phyloP scores from a whole-genome alignment of 2,888 invertebrate genomes.

The Seladonia tumulorum region DNA sequence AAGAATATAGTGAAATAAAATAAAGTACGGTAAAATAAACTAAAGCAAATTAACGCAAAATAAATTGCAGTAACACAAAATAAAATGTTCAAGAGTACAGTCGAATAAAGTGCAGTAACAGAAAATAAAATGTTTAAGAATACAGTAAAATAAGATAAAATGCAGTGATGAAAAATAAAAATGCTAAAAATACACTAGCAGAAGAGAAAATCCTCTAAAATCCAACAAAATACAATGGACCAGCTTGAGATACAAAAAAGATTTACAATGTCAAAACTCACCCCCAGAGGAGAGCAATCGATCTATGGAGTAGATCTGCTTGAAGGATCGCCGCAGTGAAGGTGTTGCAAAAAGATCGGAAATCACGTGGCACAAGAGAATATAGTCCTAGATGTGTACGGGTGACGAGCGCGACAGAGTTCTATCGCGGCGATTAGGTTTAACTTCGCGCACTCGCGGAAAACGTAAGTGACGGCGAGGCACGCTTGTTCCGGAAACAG shows the following conservation, averaged over 20 bases:
- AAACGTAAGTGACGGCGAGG: not conserved
- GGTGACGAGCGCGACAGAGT: too few species aligned
- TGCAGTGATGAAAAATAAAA: too few species aligned
- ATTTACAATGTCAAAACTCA: not conserved
- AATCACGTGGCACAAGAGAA: not conserved
- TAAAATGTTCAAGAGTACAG: too few species aligned
- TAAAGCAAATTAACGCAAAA: too few species aligned
- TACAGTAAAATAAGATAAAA: too few species aligned
- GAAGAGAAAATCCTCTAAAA: too few species aligned
- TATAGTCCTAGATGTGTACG: not conserved
- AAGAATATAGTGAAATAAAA: too few species aligned
- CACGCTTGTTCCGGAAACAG: constrained; percentile 10
- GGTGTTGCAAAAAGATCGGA: not conserved
- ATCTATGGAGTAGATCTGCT: not conserved
- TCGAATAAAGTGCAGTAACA: not conserved
- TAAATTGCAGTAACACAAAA: too few species aligned
- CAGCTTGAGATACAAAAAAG: not conserved
- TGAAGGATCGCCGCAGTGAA: not conserved
- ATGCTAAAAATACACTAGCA: too few species aligned
- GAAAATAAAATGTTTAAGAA: not conserved
- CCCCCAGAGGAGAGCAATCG: not conserved
- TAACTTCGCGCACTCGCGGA: not conserved
- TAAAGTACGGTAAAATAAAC: too few species aligned
- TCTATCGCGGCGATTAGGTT: not conserved
- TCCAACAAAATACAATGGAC: too few species aligned